phyloP scores from a whole-genome alignment of 2,113 vertebrate species.

The Empidonax traillii region DNA sequence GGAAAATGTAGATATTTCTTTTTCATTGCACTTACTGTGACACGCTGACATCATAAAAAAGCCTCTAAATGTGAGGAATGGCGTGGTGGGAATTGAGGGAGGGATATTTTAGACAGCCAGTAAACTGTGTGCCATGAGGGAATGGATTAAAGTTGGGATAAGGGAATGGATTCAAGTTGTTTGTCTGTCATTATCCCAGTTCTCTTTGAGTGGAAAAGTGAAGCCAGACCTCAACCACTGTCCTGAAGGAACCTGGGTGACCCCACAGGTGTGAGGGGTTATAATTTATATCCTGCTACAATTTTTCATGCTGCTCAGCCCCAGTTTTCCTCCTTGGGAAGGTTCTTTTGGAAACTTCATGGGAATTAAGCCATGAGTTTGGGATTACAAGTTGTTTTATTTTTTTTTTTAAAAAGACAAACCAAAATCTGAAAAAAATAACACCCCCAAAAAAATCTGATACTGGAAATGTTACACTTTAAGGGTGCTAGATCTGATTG shows the following conservation, averaged over 20 bases:
- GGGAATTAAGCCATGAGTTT: neutral
- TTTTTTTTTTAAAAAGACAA: no score
- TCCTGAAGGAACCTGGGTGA: neutral
- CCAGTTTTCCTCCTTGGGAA: neutral
- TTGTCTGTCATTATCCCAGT: neutral
- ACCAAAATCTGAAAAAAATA: neutral
- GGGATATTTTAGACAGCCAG: neutral
- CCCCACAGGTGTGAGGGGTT: neutral
- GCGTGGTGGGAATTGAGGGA: neutral
- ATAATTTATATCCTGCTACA: neutral
- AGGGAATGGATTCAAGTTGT: neutral
- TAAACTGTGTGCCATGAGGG: neutral
- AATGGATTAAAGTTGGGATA: neutral
- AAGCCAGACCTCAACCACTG: neutral
- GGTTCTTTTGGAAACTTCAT: neutral
- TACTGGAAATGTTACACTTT: neutral
- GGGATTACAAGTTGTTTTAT: neutral
- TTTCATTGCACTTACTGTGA: neutral
- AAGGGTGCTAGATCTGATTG: neutral
- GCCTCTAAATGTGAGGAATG: neutral
- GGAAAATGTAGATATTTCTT: neutral
- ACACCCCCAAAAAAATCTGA: neutral
- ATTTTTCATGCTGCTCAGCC: neutral
- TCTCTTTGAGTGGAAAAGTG: neutral
- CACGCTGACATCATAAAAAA: neutral